These are phyloP conservation scores for Paratrypauchen microcephalus DNA, from an alignment of 2,797 vertebrate genomes.

Conservation along the genomic window DNA sequence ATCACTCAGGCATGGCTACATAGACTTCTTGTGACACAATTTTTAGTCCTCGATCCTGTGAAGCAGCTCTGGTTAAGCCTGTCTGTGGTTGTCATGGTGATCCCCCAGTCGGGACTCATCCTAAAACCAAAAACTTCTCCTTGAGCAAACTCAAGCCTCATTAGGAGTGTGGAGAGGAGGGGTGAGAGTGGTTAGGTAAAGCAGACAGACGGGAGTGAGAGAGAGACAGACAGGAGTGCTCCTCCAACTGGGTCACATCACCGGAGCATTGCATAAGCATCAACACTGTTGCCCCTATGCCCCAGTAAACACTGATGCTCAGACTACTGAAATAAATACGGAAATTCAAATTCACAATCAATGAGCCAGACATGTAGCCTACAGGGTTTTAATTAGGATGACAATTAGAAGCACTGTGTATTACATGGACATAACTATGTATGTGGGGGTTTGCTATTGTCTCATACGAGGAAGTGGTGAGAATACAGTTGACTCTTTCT, in stretches of 20 bases:
- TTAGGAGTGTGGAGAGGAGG: constrained; percentile 35
- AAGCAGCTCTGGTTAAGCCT: constrained; percentile 68
- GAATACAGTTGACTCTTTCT: constrained; percentile 50
- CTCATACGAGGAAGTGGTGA: constrained; percentile 41
- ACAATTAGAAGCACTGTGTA: constrained; percentile 30
- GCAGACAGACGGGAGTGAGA: constrained; percentile 20
- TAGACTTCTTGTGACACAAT: neutral
- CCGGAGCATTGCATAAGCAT: constrained; percentile 74
- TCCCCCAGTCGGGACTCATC: constrained; percentile 73
- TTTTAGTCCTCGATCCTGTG: constrained; percentile 46
- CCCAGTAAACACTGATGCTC: constrained; percentile 39
- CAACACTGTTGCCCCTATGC: constrained; percentile 75
- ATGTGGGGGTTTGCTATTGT: constrained; percentile 18
- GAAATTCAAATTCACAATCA: neutral
- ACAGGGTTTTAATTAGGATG: constrained; percentile 34
- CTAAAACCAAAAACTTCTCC: constrained; percentile 74
- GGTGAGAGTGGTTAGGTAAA: constrained; percentile 7
- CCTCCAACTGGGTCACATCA: constrained; percentile 79
- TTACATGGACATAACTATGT: constrained; percentile 21
- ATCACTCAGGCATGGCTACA: too few relatives aligned
- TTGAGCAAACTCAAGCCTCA: constrained; percentile 66
- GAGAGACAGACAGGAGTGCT: constrained; percentile 50
- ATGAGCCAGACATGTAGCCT: neutral
- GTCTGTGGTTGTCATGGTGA: constrained; percentile 78
- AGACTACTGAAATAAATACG: neutral